Evolutionary conservation across 2,888 invertebrate species (phyloP).

Genomic region (Nasonovia ribisnigri): DNA sequence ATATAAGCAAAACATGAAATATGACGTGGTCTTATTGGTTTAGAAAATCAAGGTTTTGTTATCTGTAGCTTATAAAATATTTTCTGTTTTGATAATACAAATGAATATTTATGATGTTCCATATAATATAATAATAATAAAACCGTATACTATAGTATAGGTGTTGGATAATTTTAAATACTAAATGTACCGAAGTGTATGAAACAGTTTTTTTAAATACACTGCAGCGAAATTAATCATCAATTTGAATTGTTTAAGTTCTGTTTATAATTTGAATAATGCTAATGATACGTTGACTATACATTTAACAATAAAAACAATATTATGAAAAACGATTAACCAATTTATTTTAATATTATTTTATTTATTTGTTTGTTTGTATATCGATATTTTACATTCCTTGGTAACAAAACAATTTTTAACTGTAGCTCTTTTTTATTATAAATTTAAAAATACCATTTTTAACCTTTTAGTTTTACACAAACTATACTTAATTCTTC

Average conservation of each 20-base stretch:
- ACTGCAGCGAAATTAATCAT: not conserved
- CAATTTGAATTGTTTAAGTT: not conserved
- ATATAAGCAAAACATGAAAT: conserved; percentile 1
- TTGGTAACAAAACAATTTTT: not conserved
- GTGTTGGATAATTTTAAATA: not conserved
- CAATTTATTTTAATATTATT: not conserved
- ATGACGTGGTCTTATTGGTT: not conserved
- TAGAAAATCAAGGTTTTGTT: not conserved
- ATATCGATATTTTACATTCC: not conserved
- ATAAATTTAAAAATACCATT: not conserved
- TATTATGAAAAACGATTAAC: not conserved
- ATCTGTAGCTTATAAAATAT: not conserved
- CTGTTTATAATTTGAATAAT: not conserved
- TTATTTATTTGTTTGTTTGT: not conserved
- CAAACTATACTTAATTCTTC: not conserved
- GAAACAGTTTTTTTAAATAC: not conserved
- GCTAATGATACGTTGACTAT: not conserved
- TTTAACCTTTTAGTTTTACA: not conserved
- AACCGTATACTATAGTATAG: not conserved
- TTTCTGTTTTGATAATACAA: not conserved
- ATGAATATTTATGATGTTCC: not conserved
- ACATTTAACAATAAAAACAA: not conserved
- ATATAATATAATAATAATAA: no score
- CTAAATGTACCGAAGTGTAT: not conserved
- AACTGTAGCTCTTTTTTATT: not conserved